phyloP scores from a whole-genome alignment of 2,888 invertebrate genomes.

The Heliconius hortense region DNA sequence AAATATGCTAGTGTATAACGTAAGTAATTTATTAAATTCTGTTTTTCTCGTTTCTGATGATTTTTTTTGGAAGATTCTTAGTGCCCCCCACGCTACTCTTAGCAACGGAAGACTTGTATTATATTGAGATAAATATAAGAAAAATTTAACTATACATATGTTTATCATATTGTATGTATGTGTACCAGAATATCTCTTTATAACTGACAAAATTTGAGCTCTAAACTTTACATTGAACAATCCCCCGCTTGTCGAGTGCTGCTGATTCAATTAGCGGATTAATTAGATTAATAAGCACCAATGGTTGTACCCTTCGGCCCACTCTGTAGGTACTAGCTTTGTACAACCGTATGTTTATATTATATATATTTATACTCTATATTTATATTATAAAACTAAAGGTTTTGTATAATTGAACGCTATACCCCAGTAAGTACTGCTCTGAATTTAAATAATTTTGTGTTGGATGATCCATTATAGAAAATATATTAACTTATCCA shows the following conservation, averaged over 20 bases:
- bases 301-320: not conserved
- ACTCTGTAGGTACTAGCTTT: not conserved
- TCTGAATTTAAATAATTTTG: no score
- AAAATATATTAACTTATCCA: no score
- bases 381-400: not conserved
- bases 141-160: not conserved
- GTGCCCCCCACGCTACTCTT: no score
- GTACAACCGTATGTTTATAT: not conserved
- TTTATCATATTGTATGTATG: no score
- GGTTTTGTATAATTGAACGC: no score
- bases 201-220: not conserved
- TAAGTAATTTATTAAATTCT: no score
- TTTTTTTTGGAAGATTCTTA: no score
- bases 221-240: slow-evolving; percentile 2
- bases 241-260: slow-evolving; percentile 13
- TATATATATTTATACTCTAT: not conserved
- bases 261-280: slow-evolving; percentile 34
- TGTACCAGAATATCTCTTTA: not conserved
- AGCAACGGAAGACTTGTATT: no score
- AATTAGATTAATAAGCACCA: slow-evolving; percentile 30
- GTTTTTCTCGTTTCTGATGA: no score
- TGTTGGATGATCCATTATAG: no score
- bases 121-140: not conserved
- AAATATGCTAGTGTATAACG: no score
- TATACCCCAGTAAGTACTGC: no score